Evolutionary conservation across 2,888 invertebrate species (phyloP), one percentile per base, ranked within the genome.

Genomic region (Hipparchia sbordonii): DNA sequence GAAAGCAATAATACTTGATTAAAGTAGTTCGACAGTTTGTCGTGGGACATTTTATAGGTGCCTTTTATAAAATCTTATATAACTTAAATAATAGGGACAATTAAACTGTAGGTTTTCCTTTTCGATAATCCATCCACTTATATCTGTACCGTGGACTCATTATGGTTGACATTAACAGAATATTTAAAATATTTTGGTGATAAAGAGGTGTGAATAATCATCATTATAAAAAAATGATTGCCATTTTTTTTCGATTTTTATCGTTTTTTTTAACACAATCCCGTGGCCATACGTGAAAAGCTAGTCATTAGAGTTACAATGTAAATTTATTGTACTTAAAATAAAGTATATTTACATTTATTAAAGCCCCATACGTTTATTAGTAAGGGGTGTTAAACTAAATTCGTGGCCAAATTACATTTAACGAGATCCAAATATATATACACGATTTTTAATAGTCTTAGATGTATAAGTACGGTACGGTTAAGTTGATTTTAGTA

Each of bases 341-440:
- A 78, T 79, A 77, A 77, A 79, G 88, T 89, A 86, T 92, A 92
- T 92, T 92, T 93, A 93, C 92, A 91, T 84, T 87, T 88, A 88
- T 84, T 57, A 82, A 78, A 77, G 76, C 85, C 85, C 88, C 92
- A 89, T 89, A 88, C 87, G 80, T 82, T 86, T 89, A 89, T 90
- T 88, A 85, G 86, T 89, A 87, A 90, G 90, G 89, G 85, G 87
- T 80, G 77, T 84, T 87, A 91, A 23, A 90, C 89, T 91, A 92
- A 90, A 91, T 91, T 89, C 89, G 94, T 93, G 94, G 94, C 94
- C 94, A 94, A 94, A 94, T 92, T 94, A 94, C 89, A 89, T 82
- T 87, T 92, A 92, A 92, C 87, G 85, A 89, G 90, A 92, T 91
- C 89, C 89, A 91, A 92, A 92, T 92, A 93, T 92, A 91, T 92